phyloP scores from a whole-genome alignment of 2,888 invertebrate genomes.

The Rhimphoctona megacephalus region DNA sequence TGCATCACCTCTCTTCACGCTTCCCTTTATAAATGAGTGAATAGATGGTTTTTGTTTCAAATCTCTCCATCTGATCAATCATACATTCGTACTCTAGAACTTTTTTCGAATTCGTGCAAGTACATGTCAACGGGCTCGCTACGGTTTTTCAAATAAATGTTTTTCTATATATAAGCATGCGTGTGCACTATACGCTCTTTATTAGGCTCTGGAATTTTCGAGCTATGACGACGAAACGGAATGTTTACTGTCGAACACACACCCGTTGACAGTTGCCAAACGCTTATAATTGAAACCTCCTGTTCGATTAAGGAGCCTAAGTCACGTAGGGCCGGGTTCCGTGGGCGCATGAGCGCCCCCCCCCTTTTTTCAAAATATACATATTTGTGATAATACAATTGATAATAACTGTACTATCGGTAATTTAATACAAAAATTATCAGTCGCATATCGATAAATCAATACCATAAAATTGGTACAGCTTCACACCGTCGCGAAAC shows the following conservation, averaged over 20 bases:
- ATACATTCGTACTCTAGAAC: neutral
- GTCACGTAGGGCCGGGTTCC: no score
- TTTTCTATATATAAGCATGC: neutral
- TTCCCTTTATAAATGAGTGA: slow-evolving; percentile 5
- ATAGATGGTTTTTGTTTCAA: slow-evolving; percentile 35
- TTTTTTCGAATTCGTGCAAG: slow-evolving; percentile 47
- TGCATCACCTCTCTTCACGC: slow-evolving; percentile 19
- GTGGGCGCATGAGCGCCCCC: no score
- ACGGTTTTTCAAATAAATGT: slow-evolving; percentile 11
- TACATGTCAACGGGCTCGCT: neutral
- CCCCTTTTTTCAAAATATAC: no score
- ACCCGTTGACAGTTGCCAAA: neutral
- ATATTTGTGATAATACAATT: no score
- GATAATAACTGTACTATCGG: no score
- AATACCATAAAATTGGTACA: no score
- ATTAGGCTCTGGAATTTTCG: slow-evolving; percentile 29
- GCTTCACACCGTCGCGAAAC: no score
- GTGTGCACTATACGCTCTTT: slow-evolving; percentile 14
- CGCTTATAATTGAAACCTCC: neutral
- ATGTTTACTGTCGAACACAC: slow-evolving; percentile 5
- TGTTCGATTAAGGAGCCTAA: no score
- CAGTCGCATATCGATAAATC: no score
- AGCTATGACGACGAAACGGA: slow-evolving; percentile 26
- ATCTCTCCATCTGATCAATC: slow-evolving; percentile 34
- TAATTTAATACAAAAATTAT: no score